Base-by-base conservation (phyloP, 2,113 vertebrate species). In the Mustela nigripes region DNA sequence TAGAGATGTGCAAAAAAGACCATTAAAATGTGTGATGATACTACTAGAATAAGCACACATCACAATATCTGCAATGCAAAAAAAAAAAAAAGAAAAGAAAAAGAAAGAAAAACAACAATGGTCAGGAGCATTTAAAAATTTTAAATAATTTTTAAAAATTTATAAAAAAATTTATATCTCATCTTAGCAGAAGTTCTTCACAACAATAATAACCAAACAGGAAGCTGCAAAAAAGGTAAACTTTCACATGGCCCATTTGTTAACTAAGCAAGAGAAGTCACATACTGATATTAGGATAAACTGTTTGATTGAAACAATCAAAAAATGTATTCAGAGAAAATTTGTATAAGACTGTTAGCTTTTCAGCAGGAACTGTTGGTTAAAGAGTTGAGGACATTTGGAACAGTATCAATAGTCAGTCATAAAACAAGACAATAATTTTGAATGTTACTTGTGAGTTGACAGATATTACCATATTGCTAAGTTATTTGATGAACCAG, bases 311-410 rank as follows among this genome's bases (percentile, higher is more conserved):
- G 11, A 31, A 91, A 58, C 28, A 96, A 83, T n/a, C 33, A 80
- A 95, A 87, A 31, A 56, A 73, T 74, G 1, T 79, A 42, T 82
- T 87, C 87, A 88, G 42, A 31, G 53, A 94, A 82, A 89, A 83
- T 73, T 92, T 69, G 1, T 56, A 69, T 85, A 79, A 73, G 12
- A 50, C 19, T 65, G 16, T 58, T 85, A 96, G 53, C 63, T 36
- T 92, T 97, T 82, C 50, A 78, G 12, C 26, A 58, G 63, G 28
- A 95, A 87, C 18, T 92, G 36, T 76, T 96, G 9, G 15, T 78
- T 76, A 80, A 93, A 67, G 36, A 91, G 36, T 96, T 96, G 42
- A 74, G 16, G 56, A 65, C 28, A 60, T 91, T 26, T 96, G 48
- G 2, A 50, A 78, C 18, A 87, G 50, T 4, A 26, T 53, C 7